These are phyloP conservation scores for Argyra leucocephala DNA, from an alignment of 2,888 invertebrate genomes.

Conservation along the genomic window DNA sequence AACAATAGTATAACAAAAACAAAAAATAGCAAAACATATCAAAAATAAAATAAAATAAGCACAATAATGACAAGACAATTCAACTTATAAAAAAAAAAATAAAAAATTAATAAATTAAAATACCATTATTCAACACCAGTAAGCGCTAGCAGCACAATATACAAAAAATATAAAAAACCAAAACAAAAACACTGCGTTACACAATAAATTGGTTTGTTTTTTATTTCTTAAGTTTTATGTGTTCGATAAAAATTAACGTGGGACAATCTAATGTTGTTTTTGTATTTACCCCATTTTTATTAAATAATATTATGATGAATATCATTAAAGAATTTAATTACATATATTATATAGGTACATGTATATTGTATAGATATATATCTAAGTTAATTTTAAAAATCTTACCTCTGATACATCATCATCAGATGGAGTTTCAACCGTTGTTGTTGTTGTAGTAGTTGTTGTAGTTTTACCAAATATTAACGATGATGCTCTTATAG, in stretches of 20 bases:
- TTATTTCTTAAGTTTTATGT: too few relatives aligned
- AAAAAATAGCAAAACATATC: not conserved
- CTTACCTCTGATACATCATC: not conserved
- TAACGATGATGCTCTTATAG: slow-evolving; percentile 50
- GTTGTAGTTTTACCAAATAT: slow-evolving; percentile 44
- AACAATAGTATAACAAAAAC: not conserved
- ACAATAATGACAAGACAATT: not conserved
- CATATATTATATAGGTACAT: too few relatives aligned
- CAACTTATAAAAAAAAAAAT: too few relatives aligned
- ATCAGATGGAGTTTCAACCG: slow-evolving; percentile 24
- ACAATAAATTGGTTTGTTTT: not conserved
- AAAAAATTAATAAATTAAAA: too few relatives aligned
- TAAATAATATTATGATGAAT: too few relatives aligned
- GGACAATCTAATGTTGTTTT: not conserved
- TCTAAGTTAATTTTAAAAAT: not conserved
- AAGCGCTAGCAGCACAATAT: not conserved
- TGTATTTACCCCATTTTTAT: too few relatives aligned
- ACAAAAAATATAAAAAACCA: too few relatives aligned
- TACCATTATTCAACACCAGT: not conserved
- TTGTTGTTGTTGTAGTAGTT: slow-evolving; percentile 45
- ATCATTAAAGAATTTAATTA: too few relatives aligned
- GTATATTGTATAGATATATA: too few relatives aligned
- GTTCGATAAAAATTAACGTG: not conserved
- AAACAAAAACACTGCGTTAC: not conserved
- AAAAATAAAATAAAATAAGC: not conserved